phyloP scores from a whole-genome alignment of 2,113 vertebrate species.

The Hypanus sabinus region DNA sequence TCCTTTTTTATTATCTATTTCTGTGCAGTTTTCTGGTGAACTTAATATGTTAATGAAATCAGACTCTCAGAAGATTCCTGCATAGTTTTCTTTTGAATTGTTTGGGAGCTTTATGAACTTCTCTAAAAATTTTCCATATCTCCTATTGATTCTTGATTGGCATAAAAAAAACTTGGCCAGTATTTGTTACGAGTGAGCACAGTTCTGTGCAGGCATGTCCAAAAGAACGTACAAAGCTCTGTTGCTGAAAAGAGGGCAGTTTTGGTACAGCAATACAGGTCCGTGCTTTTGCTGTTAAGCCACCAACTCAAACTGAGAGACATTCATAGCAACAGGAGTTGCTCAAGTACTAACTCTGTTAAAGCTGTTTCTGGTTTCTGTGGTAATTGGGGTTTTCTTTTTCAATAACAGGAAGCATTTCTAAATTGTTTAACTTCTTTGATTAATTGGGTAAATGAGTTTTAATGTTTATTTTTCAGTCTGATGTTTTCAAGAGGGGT shows the following conservation, averaged over 20 bases:
- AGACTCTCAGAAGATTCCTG: not conserved
- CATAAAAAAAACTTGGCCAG: not conserved
- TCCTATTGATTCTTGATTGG: not conserved
- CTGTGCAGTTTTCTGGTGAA: not conserved
- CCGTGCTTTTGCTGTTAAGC: not conserved
- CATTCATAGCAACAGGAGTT: not conserved
- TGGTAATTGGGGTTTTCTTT: not conserved
- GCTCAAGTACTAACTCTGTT: not conserved
- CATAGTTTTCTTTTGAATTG: not conserved
- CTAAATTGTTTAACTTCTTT: conserved; percentile 8
- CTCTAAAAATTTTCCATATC: not conserved
- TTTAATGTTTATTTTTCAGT: conserved; percentile 3
- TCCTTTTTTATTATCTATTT: not conserved
- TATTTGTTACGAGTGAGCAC: not conserved
- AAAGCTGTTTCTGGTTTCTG: conserved; percentile 6
- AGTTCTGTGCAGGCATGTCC: not conserved
- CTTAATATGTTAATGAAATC: not conserved
- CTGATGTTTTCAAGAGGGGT: not conserved
- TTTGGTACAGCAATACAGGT: not conserved
- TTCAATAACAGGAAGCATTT: not conserved
- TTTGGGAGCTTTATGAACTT: not conserved
- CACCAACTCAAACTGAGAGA: not conserved
- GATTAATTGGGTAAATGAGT: not conserved
- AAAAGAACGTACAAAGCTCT: conserved; percentile 10
- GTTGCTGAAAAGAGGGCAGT: not conserved